Evolutionary conservation across 2,113 vertebrate species (phyloP).

Genomic region (Picathartes gymnocephalus): DNA sequence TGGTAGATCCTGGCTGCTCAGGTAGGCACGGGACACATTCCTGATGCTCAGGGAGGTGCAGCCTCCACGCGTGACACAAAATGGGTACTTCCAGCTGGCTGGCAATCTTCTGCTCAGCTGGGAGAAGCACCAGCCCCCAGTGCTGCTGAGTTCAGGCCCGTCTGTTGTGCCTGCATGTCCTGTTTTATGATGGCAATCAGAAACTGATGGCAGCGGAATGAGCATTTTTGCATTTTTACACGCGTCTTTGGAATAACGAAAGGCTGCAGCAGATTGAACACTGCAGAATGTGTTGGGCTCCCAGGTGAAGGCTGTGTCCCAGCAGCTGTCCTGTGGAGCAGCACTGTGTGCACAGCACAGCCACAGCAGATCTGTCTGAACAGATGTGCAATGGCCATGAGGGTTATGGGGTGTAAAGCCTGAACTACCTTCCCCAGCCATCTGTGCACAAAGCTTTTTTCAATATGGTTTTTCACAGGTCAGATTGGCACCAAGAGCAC

Average conservation of each 20-base stretch:
- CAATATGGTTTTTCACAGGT: neutral
- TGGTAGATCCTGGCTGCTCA: neutral
- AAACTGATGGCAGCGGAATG: neutral
- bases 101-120: neutral
- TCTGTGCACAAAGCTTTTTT: neutral
- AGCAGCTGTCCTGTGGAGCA: neutral
- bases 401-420: neutral
- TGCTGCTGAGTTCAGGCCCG: neutral
- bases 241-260: neutral
- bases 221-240: neutral
- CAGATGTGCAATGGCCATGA: neutral
- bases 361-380: neutral
- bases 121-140: neutral
- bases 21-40: neutral
- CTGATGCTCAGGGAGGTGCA: neutral
- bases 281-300: accelerated
- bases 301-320: neutral
- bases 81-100: neutral
- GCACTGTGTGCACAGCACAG: neutral
- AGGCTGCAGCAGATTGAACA: neutral
- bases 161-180: neutral
- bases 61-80: neutral
- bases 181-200: neutral
- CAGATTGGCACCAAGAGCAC: neutral
- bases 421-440: neutral